These are phyloP conservation scores for Lethenteron camtschaticum DNA, from an alignment of 2,113 vertebrate species.

Conservation along the genomic window DNA sequence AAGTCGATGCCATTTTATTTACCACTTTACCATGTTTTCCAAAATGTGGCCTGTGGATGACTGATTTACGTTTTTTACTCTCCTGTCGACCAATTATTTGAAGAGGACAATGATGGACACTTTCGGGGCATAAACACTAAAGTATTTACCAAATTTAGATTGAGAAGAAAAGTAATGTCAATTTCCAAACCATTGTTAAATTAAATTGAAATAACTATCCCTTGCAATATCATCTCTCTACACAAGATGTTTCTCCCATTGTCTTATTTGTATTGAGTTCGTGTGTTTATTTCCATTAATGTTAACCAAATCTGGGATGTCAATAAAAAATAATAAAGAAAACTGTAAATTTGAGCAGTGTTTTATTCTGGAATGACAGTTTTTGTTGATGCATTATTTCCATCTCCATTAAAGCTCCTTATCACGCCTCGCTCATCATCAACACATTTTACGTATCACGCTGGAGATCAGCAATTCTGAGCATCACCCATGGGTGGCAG, in stretches of 20 bases:
- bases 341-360: not conserved
- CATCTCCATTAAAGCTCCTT: too few species aligned
- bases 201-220: slow-evolving; percentile 2
- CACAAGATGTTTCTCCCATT: not conserved
- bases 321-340: slow-evolving; percentile 3
- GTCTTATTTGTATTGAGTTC: not conserved
- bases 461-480: too few species aligned
- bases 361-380: not conserved
- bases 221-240: not conserved
- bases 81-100: not conserved
- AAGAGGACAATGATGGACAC: too few species aligned
- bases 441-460: too few species aligned
- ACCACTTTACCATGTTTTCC: slow-evolving; percentile 2
- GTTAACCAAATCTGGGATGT: slow-evolving; percentile 1
- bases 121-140: too few species aligned
- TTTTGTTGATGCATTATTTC: too few species aligned
- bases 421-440: too few species aligned
- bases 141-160: not conserved
- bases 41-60: slow-evolving; percentile 4
- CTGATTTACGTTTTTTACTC: not conserved
- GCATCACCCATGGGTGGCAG: too few species aligned
- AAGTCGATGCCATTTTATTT: not conserved
- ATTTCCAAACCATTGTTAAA: not conserved
- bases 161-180: not conserved
- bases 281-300: not conserved